Conservation (phyloP, 2,888 invertebrate genomes). For the Melolontha melolontha region DNA sequence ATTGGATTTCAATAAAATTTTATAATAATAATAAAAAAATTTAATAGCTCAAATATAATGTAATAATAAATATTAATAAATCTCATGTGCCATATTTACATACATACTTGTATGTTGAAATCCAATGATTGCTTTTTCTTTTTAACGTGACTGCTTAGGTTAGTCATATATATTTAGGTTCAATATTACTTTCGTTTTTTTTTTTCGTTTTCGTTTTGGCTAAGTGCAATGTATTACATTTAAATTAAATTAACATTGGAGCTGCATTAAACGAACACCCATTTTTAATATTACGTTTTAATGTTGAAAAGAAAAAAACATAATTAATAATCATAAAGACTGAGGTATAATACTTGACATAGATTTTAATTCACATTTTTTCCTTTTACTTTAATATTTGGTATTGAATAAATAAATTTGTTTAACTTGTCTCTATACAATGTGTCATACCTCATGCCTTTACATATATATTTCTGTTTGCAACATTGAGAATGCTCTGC, state of each 20-base stretch:
- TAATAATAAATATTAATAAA: constrained; percentile 20
- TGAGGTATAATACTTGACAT: constrained; percentile 21
- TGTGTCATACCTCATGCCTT: constrained; percentile 30
- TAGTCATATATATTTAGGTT: constrained; percentile 58
- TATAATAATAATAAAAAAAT: constrained; percentile 24
- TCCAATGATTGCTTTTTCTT: constrained; percentile 48
- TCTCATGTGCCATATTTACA: constrained; percentile 35
- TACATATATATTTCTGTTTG: constrained; percentile 47
- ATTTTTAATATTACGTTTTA: constrained; percentile 43
- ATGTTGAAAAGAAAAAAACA: constrained; percentile 33
- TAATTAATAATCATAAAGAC: constrained; percentile 16
- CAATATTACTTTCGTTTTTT: constrained; percentile 23
- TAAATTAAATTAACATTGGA: constrained; percentile 51
- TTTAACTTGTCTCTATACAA: not conserved
- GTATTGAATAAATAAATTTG: not conserved
- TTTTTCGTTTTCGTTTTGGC: constrained; percentile 59
- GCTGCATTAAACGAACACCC: constrained; percentile 44
- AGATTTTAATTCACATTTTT: constrained; percentile 1
- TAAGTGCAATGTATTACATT: constrained; percentile 65
- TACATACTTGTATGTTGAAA: constrained; percentile 47
- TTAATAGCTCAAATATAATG: constrained; percentile 29
- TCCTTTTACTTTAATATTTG: constrained; percentile 12
- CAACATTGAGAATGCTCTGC: constrained; percentile 61
- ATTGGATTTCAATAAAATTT: constrained; percentile 26
- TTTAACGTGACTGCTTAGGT: constrained; percentile 62